Percentiles rank a stretch among this genome's conserved stretches.
Evolutionary conservation across 2,113 vertebrate genomes (phyloP).

Genomic region (Ammodytes dubius): DNA sequence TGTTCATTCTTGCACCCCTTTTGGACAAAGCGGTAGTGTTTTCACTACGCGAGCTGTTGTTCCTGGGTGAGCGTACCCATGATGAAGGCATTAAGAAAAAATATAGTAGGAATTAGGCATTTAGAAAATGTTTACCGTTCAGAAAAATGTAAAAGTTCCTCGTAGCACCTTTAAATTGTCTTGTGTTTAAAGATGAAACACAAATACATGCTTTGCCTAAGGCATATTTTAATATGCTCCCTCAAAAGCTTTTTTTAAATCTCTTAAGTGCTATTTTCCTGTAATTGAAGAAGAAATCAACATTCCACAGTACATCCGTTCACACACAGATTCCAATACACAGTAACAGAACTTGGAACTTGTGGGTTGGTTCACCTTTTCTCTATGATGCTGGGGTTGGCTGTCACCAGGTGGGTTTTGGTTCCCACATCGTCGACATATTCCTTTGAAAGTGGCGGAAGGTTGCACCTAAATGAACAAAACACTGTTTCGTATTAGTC

Average conservation of each 20-base stretch:
- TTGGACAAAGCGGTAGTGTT: no score
- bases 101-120: no score
- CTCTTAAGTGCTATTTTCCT: not conserved
- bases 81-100: no score
- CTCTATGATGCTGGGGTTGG: constrained; percentile 98
- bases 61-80: no score
- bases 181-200: not conserved
- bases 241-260: not conserved
- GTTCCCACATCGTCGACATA: constrained; percentile 93
- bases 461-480: constrained; percentile 91
- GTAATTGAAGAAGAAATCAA: not conserved
- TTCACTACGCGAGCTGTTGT: no score
- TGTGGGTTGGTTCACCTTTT: constrained; percentile 87
- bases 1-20: not conserved
- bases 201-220: not conserved
- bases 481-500: not conserved
- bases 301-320: not conserved
- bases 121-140: no score
- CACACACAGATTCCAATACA: not conserved
- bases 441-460: constrained; percentile 92
- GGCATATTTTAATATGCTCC: not conserved
- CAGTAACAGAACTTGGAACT: not conserved
- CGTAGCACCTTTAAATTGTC: not conserved
- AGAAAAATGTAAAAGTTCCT: no score
- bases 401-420: constrained; percentile 94